Conservation (phyloP, 2,888 invertebrate genomes). For the Ochropleura plecta region DNA sequence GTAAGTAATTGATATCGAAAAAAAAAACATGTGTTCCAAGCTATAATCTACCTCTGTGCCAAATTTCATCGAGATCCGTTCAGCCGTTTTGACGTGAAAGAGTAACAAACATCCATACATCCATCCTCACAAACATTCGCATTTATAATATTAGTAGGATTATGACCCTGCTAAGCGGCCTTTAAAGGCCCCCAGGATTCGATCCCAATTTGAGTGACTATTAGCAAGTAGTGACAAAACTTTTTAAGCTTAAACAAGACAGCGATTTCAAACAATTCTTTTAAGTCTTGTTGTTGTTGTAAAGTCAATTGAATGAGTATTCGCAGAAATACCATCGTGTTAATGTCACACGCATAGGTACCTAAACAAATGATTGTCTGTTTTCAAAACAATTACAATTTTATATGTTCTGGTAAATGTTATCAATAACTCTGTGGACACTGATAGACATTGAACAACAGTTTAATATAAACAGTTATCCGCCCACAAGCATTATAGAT, state of each 20-base stretch:
- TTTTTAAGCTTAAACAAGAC: background rate
- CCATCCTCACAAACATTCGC: too few species aligned
- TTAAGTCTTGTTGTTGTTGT: background rate
- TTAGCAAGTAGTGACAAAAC: background rate
- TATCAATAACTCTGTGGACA: constrained; percentile 32
- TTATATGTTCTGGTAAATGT: constrained; percentile 34
- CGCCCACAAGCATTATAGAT: constrained; percentile 26
- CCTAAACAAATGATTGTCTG: background rate
- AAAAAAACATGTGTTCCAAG: too few species aligned
- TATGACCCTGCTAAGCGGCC: too few species aligned
- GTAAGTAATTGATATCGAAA: too few species aligned
- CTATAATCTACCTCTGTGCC: too few species aligned
- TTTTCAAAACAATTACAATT: constrained; percentile 19
- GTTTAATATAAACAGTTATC: constrained; percentile 28
- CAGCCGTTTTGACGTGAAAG: too few species aligned
- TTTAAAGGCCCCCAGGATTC: too few species aligned
- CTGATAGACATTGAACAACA: constrained; percentile 23
- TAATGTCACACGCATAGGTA: background rate
- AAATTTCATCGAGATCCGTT: too few species aligned
- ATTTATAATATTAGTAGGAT: too few species aligned
- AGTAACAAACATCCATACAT: too few species aligned
- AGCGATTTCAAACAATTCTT: background rate
- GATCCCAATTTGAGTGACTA: background rate
- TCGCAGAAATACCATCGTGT: background rate
- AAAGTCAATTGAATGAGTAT: background rate